These are phyloP conservation scores for Brachionus sp. DNA, from an alignment of 1,140 invertebrate genomes.

Conservation along the genomic window DNA sequence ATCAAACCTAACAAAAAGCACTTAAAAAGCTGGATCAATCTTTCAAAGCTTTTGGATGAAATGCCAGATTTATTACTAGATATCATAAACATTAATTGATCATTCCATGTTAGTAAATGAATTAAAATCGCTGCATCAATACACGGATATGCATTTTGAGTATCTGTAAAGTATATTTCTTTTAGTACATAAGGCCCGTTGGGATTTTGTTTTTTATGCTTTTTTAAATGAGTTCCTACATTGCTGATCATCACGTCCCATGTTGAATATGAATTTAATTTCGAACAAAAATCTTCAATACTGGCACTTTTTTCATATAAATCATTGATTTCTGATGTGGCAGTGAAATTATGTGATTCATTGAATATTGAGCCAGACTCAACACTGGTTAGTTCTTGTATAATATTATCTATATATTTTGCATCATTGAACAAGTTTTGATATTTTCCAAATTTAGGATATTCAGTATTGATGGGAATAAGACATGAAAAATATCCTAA, in stretches of 20 bases:
- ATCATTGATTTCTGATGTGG: neutral
- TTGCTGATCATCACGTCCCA: constrained; percentile 41
- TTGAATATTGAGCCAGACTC: constrained; percentile 12
- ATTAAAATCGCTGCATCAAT: neutral
- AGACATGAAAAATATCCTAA: constrained; percentile 22
- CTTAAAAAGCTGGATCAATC: neutral
- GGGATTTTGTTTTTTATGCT: neutral
- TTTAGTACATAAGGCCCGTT: neutral
- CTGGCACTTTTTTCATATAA: neutral
- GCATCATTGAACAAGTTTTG: neutral
- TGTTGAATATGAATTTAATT: neutral
- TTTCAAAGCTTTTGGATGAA: neutral
- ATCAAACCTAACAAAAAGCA: neutral
- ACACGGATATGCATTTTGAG: neutral
- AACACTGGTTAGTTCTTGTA: neutral
- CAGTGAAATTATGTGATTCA: constrained; percentile 9
- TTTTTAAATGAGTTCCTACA: neutral
- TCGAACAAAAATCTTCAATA: neutral
- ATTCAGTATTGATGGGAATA: neutral
- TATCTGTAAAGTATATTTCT: constrained; percentile 37
- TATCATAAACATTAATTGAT: constrained; percentile 44
- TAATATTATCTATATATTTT: constrained; percentile 11
- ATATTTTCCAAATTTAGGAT: constrained; percentile 43
- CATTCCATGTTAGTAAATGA: constrained; percentile 23
- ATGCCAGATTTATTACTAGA: constrained; percentile 27